A percentile compares a stretch with the other conserved stretches of the same genome.
Evolutionary conservation across 2,888 invertebrate species (phyloP).

Genomic region (Meliscaeva auricollis): DNA sequence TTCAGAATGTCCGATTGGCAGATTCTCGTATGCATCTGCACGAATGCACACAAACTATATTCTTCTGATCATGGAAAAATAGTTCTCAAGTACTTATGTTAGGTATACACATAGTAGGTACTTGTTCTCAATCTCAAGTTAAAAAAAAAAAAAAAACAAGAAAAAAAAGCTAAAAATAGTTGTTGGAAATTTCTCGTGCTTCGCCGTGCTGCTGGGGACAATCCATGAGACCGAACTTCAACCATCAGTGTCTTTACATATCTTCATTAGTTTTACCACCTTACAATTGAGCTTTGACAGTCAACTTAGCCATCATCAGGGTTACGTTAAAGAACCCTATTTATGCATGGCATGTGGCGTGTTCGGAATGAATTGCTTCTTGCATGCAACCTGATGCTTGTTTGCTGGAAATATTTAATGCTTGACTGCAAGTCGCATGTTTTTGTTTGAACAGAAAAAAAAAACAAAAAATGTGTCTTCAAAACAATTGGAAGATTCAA

Average conservation of each 20-base stretch:
- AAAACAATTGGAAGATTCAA: neutral
- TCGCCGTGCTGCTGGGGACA: slow-evolving; percentile 6
- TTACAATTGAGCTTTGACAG: slow-evolving; percentile 49
- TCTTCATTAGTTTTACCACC: slow-evolving; percentile 44
- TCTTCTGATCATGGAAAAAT: slow-evolving; percentile 31
- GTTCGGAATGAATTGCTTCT: slow-evolving; percentile 8
- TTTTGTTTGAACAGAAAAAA: slow-evolving; percentile 1
- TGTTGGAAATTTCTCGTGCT: slow-evolving; percentile 18
- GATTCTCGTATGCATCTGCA: slow-evolving; percentile 37
- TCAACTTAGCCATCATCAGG: neutral
- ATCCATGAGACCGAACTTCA: neutral
- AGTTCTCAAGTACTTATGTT: slow-evolving; percentile 18
- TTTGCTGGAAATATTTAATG: neutral
- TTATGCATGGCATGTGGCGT: slow-evolving; percentile 43
- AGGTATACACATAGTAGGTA: neutral
- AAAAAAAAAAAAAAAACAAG: too few species aligned
- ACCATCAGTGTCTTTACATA: slow-evolving; percentile 32
- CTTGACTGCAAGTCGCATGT: slow-evolving; percentile 17
- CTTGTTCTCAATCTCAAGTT: neutral
- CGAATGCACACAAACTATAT: slow-evolving; percentile 1
- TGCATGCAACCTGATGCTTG: slow-evolving; percentile 46
- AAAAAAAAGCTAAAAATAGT: slow-evolving; percentile 29
- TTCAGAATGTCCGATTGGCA: slow-evolving; percentile 41
- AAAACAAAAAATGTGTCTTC: neutral
- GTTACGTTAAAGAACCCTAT: neutral